Evolutionary conservation across 1,140 invertebrate genomes (phyloP), one percentile per base, ranked within the genome.

Genomic region (Solenopsis fugax): DNA sequence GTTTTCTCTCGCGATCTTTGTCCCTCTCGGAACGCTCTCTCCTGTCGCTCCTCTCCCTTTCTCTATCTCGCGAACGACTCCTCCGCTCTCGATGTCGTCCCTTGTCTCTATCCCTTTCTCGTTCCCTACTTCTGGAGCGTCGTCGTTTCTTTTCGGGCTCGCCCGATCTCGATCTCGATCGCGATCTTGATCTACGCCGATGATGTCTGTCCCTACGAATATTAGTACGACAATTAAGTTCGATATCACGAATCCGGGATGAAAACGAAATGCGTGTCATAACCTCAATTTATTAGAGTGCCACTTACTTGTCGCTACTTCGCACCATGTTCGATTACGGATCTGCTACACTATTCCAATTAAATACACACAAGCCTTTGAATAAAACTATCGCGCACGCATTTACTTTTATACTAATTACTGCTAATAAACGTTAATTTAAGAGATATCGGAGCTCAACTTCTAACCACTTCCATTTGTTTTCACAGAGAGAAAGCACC

Each of bases 41-140:
- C 69, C 92, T 90, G 1, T 91, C 92, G 50, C 89, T 86, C 80
- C 94, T 88, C 41, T 93, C 93, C 4, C 93, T 88, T 0, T 94
- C 93, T 75, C 94, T 92, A 12, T 95, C 95, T 9, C 95, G 92
- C 81, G 94, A 92, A 89, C 93, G 91, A 89, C 94, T 93, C 71
- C 95, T 88, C 24, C 93, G 80, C 48, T 95, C 94, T 37, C 92
- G 92, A 77, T 96, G 95, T 58, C 95, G 90, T 58, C 94, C 94
- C 60, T 95, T 95, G 18, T 96, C 96, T 78, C 96, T 94, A 16
- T 96, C 96, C 85, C 96, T 93, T 54, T 96, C 95, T 62, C 96
- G 95, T 24, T 97, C 97, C 87, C 96, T 95, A 89, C 97, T 97
- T 77, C 97, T 95, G 10, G 97, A 97, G 21, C 97, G 94, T 3